Conservation (phyloP, 2,113 vertebrate genomes). For the Cynopterus brachyotis region DNA sequence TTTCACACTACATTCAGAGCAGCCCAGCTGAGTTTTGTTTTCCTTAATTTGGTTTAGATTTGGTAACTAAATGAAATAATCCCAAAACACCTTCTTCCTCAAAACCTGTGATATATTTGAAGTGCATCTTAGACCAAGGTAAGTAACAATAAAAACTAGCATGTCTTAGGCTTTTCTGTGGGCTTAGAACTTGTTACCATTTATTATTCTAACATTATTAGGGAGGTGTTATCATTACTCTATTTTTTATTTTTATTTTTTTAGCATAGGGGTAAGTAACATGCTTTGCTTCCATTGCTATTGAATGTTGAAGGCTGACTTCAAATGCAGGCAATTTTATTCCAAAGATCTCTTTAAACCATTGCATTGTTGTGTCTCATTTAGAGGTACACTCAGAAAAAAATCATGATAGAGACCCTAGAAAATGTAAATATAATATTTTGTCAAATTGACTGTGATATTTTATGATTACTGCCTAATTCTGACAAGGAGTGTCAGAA, state of each 20-base stretch:
- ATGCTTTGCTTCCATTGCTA: not conserved
- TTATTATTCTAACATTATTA: not conserved
- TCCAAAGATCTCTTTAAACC: not conserved
- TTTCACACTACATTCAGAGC: not conserved
- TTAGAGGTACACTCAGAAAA: not conserved
- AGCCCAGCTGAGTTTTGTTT: not conserved
- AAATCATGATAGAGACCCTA: not conserved
- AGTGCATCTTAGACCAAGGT: not conserved
- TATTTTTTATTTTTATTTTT: slow-evolving; percentile 25
- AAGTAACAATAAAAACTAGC: not conserved
- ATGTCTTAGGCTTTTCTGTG: not conserved
- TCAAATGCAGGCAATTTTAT: not conserved
- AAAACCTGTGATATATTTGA: not conserved
- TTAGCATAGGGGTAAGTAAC: not conserved
- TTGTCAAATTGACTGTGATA: not conserved
- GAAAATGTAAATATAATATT: not conserved
- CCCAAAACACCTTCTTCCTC: not conserved
- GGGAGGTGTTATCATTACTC: not conserved
- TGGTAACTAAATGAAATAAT: not conserved
- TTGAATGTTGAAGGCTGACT: not conserved
- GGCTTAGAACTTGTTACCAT: not conserved
- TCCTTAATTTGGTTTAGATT: not conserved
- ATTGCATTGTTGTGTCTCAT: not conserved
- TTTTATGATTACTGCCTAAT: not conserved
- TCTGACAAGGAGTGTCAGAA: not conserved